A percentile compares a stretch with the other conserved stretches of the same genome.
These are phyloP conservation scores for Aphidoletes aphidimyza DNA, from an alignment of 2,888 invertebrate species.

Conservation along the genomic window DNA sequence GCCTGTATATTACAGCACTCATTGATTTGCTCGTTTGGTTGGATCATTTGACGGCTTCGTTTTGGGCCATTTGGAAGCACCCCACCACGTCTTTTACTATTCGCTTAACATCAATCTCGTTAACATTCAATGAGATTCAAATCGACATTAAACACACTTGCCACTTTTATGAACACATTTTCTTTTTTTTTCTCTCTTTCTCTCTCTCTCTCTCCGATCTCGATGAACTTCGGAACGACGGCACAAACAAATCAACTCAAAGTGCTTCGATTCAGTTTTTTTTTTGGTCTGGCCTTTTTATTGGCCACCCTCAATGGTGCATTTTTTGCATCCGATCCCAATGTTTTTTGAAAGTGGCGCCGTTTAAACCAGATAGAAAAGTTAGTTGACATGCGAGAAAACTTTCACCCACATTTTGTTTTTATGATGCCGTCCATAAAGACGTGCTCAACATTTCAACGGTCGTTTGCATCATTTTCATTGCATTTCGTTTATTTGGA, in stretches of 20 bases:
- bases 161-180: constrained; percentile 44
- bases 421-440: not conserved
- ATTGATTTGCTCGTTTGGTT: constrained; percentile 8
- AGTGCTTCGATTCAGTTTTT: no score
- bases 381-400: not conserved
- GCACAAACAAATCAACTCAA: no score
- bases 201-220: not conserved
- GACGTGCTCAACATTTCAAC: not conserved
- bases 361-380: constrained; percentile 16
- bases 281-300: not conserved
- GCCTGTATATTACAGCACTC: constrained; percentile 40
- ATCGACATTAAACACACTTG: constrained; percentile 53
- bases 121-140: constrained; percentile 50
- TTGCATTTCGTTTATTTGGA: not conserved
- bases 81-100: not conserved
- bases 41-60: not conserved
- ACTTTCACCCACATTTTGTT: constrained; percentile 2
- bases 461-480: not conserved
- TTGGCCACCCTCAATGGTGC: not conserved
- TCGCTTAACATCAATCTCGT: not conserved
- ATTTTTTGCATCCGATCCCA: not conserved
- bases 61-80: not conserved
- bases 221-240: no score
- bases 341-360: not conserved
- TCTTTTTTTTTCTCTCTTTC: not conserved